Base-by-base conservation (phyloP, 1,140 invertebrate species). In the Odontomachus brunneus region DNA sequence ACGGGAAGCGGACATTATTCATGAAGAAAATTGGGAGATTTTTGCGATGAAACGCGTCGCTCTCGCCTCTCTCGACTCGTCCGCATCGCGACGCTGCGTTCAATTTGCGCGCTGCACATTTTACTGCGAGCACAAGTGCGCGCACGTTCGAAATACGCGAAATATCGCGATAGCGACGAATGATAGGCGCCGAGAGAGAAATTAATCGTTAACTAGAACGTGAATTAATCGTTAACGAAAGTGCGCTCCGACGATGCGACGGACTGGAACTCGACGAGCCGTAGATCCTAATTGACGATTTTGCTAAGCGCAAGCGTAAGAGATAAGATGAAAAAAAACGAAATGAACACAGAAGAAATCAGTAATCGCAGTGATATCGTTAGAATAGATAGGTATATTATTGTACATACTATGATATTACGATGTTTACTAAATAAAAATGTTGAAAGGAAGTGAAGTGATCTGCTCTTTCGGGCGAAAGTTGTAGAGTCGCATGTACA, bases 341-440 rank as follows among this genome's bases (percentile, higher is more conserved):
- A 24, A 15, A 49, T 29, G 9, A 15, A 38, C 60, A 84, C 60
- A 72, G 81, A 69, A 72, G 67, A 81, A 90, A 89, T 88, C 82
- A 83, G 76, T 84, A 88, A 89, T 84, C 86, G 84, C 90, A 91
- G 89, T 89, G 86, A 91, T 89, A 91, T 91, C 90, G 90, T 91
- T 90, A 90, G 89, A 89, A 60, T 92, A 91, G 88, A 91, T 91
- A 91, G 89, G 86, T 88, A 91, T 90, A 90, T 90, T 91, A 91
- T 91, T 92, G 91, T 91, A 91, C 82, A 92, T 92, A 92, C 82
- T 86, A 91, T 80, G 76, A 85, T 69, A 91, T 87, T 89, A 89
- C 88, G 86, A 91, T 91, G 90, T 92, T 91, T 92, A 91, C 72
- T 91, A 91, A 92, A 92, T 91, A 91, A 91, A 91, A 81, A 83